Evolutionary conservation across 2,113 vertebrate species (phyloP).

Genomic region (Melanotaenia duboulayi): DNA sequence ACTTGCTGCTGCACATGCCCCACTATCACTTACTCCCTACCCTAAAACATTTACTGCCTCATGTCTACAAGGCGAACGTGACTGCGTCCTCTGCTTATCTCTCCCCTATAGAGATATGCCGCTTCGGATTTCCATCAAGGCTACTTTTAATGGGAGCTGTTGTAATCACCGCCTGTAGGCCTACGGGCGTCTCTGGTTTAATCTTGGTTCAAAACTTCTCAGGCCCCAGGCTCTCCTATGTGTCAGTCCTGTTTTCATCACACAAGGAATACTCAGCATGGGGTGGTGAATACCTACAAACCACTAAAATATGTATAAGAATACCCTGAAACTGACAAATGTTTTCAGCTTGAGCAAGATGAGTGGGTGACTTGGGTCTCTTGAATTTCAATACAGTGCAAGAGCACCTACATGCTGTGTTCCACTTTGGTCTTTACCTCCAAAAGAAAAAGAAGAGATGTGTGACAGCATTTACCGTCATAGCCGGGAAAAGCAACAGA

Average conservation of each 20-base stretch:
- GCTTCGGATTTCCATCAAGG: constrained; percentile 61
- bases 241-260: constrained; percentile 72
- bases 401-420: constrained; percentile 28
- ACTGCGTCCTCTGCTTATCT: constrained; percentile 26
- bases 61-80: constrained; percentile 31
- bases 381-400: constrained; percentile 43
- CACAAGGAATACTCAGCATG: constrained; percentile 20
- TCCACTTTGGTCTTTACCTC: constrained; percentile 57
- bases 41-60: constrained; percentile 30
- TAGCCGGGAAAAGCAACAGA: constrained; percentile 41
- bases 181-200: constrained; percentile 62
- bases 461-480: constrained; percentile 57
- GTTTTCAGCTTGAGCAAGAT: constrained; percentile 40
- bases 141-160: constrained; percentile 59
- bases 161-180: constrained; percentile 69
- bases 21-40: constrained; percentile 30
- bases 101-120: constrained; percentile 42
- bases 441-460: constrained; percentile 31
- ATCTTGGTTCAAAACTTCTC: constrained; percentile 64
- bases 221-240: constrained; percentile 42
- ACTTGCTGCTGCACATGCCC: constrained; percentile 32
- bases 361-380: constrained; percentile 53
- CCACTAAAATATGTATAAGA: constrained; percentile 63
- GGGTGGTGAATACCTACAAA: constrained; percentile 58
- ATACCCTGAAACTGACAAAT: constrained; percentile 47